A percentile compares a stretch with the other conserved stretches of the same genome.
Evolutionary conservation across 2,113 vertebrate species (phyloP).

Genomic region (Saccopteryx leptura): DNA sequence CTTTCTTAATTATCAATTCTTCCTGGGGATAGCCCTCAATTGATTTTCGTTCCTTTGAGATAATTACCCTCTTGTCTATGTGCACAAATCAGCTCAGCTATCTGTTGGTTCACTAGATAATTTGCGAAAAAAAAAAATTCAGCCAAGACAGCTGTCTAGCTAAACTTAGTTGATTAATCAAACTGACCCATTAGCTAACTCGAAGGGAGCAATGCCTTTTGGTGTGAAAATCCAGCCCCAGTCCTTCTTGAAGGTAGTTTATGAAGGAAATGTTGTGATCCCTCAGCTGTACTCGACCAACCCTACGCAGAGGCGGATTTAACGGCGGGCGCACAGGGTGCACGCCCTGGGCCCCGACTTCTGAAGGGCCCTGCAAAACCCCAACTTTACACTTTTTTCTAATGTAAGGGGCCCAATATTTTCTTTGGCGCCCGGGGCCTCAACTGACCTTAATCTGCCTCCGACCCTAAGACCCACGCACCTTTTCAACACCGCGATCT

Average conservation of each 20-base stretch:
- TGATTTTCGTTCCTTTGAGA: conserved; percentile 1
- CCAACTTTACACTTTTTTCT: no score
- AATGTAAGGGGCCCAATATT: no score
- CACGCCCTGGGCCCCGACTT: no score
- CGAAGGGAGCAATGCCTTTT: neutral
- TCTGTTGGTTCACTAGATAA: neutral
- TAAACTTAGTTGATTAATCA: neutral
- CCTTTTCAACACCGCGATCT: conserved; percentile 96
- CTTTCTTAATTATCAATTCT: neutral
- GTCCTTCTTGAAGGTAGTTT: neutral
- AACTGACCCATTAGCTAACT: neutral
- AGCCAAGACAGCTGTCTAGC: neutral
- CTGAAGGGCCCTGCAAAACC: no score
- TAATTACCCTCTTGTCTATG: neutral
- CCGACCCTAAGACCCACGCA: conserved; percentile 81
- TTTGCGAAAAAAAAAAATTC: neutral
- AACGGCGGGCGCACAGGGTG: no score
- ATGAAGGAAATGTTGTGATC: neutral
- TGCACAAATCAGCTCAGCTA: neutral
- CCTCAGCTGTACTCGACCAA: no score
- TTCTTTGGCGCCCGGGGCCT: no score
- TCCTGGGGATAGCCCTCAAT: neutral
- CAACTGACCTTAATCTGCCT: no score
- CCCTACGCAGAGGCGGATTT: no score
- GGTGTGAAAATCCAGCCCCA: neutral